Evolutionary conservation across 2,888 invertebrate genomes (phyloP), one percentile per base, ranked within the genome.

Genomic region (Zaprionus bogoriensis): DNA sequence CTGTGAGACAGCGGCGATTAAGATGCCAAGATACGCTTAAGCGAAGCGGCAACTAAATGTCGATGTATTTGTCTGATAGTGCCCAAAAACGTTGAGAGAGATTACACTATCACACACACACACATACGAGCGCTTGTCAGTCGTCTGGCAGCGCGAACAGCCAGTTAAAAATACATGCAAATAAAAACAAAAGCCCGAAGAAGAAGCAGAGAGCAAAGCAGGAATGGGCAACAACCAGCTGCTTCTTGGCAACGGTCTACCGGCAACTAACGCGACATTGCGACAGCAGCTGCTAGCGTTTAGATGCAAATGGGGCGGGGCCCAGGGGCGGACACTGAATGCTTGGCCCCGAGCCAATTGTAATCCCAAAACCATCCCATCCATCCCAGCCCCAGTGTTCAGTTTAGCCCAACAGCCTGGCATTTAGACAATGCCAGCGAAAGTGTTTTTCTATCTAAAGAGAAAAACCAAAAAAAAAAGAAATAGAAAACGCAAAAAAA

Each of bases 371-470:
- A 39, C 50, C 12, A 25, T 42, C 6, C 6, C 14, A 12, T 19
- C n/a, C 28, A 52, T 73, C 67, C 52, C 61, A 59, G 27, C 22
- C 39, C 46, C 47, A 36, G n/a, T 44, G 14, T n/a, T n/a, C n/a
- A n/a, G n/a, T n/a, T n/a, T n/a, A n/a, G n/a, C n/a, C n/a, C n/a
- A n/a, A n/a, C n/a, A n/a, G 17, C 22, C 22, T 65, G 79, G 87
- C 74, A 87, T 67, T 58, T 48, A 12, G 76, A 63, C 87, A 85
- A 82, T 87, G 82, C 66, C 83, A 82, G 66, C 76, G 82, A 82
- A 82, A 82, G 82, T 87, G 87, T 73, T 84, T 66, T 61, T 44
- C 28, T 12, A 12, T 12, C 14, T 14, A n/a, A 47, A 36, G 30
- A 25, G 22, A 12, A 12, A 20, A 12, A 27, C 5, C 3, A 17